Evolutionary conservation across 2,797 vertebrate genomes (phyloP).

Genomic region (Kryptolebias ocellatus): DNA sequence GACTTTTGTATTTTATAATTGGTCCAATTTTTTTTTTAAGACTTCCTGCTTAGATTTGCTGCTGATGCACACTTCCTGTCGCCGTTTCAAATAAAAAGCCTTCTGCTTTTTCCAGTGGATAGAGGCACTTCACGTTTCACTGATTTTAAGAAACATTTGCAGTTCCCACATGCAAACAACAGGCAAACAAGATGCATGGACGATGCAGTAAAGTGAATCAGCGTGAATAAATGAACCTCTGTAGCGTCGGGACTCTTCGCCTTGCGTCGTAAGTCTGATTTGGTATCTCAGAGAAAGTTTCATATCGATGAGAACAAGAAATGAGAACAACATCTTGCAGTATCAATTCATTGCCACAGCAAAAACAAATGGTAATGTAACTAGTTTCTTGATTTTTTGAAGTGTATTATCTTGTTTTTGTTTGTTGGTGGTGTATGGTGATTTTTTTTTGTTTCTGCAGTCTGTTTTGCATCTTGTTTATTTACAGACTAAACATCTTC

Average conservation of each 20-base stretch:
- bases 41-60: neutral
- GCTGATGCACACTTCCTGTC: neutral
- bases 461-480: neutral
- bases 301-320: too few species aligned
- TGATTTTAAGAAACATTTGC: neutral
- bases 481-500: neutral
- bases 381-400: too few species aligned
- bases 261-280: too few species aligned
- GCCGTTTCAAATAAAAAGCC: neutral
- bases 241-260: too few species aligned
- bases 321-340: too few species aligned
- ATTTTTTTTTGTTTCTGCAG: neutral
- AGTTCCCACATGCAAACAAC: neutral
- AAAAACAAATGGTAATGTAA: too few species aligned
- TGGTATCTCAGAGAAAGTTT: too few species aligned
- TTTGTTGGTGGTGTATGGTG: neutral
- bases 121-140: conserved; percentile 8
- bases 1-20: neutral
- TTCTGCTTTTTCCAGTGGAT: neutral
- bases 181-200: neutral
- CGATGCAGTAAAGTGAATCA: neutral
- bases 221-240: neutral
- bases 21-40: neutral
- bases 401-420: too few species aligned
- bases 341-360: too few species aligned